A percentile compares a stretch with the other conserved stretches of the same genome.
Evolutionary conservation across 2,888 invertebrate species (phyloP).

Genomic region (Morpho achilles): DNA sequence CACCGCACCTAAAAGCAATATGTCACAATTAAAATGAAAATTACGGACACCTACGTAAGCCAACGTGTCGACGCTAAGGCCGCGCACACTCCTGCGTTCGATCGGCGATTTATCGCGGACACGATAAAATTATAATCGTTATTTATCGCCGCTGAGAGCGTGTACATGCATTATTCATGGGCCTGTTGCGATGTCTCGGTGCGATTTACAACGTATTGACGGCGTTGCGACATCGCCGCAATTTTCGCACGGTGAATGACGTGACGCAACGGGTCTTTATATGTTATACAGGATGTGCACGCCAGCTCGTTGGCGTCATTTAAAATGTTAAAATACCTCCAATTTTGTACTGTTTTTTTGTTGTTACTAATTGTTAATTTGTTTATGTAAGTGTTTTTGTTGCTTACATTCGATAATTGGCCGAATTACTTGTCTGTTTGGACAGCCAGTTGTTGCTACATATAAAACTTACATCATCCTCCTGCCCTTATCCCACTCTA

Average conservation of each 20-base stretch:
- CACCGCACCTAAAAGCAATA: constrained; percentile 23
- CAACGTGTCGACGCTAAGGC: constrained; percentile 36
- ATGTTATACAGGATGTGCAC: background rate
- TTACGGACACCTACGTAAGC: constrained; percentile 41
- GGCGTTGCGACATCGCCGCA: constrained; percentile 22
- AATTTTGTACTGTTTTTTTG: no score
- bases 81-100: constrained; percentile 43
- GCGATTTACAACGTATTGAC: constrained; percentile 57
- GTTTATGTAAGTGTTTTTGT: no score
- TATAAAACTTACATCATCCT: no score
- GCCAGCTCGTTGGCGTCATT: no score
- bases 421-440: no score
- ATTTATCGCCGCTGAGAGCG: constrained; percentile 59
- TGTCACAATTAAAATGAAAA: constrained; percentile 42
- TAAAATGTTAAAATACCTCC: no score
- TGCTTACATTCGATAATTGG: no score
- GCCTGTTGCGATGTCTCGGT: constrained; percentile 49
- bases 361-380: no score
- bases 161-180: constrained; percentile 70
- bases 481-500: no score
- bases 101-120: constrained; percentile 64
- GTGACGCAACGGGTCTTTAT: constrained; percentile 5
- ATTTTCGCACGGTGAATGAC: constrained; percentile 12
- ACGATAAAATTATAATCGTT: constrained; percentile 75
- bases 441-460: no score